Evolutionary conservation across 1,140 invertebrate genomes (phyloP), one percentile per base, ranked within the genome.

Genomic region (Sitophilus oryzae): DNA sequence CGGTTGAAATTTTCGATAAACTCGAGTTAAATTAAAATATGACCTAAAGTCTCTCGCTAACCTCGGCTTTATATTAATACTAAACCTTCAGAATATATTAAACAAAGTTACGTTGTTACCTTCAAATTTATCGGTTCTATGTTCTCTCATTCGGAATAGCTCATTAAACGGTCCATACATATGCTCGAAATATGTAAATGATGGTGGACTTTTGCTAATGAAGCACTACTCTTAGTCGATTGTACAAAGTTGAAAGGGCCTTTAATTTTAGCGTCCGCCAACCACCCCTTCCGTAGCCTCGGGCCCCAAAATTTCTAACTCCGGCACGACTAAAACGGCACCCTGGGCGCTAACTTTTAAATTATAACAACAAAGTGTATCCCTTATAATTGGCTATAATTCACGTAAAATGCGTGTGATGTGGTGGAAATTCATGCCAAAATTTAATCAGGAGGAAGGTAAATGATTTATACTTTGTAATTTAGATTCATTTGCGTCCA

Each of bases 301-400:
- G 25, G 25, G 25, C 25, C 5, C 5, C 5, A 5, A 30, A 11
- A 9, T 18, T 42, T 4, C 30, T 16, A 52, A 44, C 40, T 22
- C 40, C 14, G 19, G 41, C 14, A 20, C 11, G 25, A 30, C 41
- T 16, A 52, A 52, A 52, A 51, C 25, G 23, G 40, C 41, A 44
- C 51, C 51, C 51, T 34, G 40, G 34, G 25, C 34, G 42, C 18
- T 40, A 53, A 53, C 51, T 53, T 53, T 53, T 38, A 53, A 53
- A 53, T 53, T 53, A 53, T 23, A 38, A 53, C 51, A 53, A 53
- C 51, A 45, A 45, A 46, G 51, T 44, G 23, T 44, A 53, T 45
- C 51, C 51, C 51, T 37, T 46, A 44, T 53, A 53, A 53, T 53
- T 53, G 42, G 51, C 51, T 10, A 53, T 53, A 53, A 53, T 53